These are phyloP conservation scores for Bombus affinis DNA, from an alignment of 1,140 invertebrate species.

Conservation along the genomic window DNA sequence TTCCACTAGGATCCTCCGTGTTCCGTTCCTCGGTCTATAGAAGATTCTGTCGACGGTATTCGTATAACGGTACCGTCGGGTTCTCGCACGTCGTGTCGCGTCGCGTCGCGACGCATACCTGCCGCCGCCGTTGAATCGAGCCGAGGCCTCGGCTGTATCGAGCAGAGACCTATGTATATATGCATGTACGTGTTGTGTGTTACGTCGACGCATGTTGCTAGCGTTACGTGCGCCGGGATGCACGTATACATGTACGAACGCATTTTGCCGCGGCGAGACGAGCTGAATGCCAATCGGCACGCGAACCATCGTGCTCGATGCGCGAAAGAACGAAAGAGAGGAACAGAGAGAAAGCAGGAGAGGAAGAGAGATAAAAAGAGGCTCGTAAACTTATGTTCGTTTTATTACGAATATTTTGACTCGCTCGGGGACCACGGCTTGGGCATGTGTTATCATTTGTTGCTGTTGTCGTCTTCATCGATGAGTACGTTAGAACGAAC, in stretches of 20 bases:
- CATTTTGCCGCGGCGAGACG: constrained; percentile 45
- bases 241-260: constrained; percentile 56
- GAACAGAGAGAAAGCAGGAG: no score
- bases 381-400: constrained; percentile 11
- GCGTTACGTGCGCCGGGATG: constrained; percentile 43
- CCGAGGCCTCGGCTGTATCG: background rate
- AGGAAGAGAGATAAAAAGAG: background rate
- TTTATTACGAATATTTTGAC: constrained; percentile 25
- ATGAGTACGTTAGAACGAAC: no score
- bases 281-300: constrained; percentile 63
- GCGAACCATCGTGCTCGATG: constrained; percentile 35
- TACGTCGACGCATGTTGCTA: constrained; percentile 57
- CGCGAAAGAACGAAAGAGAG: background rate
- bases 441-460: background rate
- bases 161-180: constrained; percentile 3
- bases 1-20: constrained; percentile 52
- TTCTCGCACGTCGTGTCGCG: constrained; percentile 56
- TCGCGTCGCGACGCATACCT: constrained; percentile 55
- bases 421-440: background rate
- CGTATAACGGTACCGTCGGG: constrained; percentile 68
- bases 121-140: constrained; percentile 25
- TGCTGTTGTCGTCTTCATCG: constrained; percentile 3
- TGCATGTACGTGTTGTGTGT: constrained; percentile 12
- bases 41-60: constrained; percentile 66
- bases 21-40: constrained; percentile 69